Conservation (phyloP, 2,888 invertebrate species). For the Melikaiella ostensackeni region DNA sequence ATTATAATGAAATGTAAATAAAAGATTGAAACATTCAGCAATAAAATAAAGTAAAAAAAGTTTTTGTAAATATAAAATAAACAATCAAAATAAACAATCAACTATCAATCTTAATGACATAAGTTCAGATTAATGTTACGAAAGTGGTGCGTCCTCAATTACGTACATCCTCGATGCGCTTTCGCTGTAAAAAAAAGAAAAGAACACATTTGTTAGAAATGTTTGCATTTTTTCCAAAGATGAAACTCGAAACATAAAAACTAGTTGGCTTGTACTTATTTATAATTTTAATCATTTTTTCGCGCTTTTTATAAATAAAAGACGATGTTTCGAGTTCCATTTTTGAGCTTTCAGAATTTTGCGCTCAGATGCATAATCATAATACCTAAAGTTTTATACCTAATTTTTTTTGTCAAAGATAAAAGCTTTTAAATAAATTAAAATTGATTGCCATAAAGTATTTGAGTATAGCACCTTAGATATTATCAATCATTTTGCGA, state of each 20-base stretch:
- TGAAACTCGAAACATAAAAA: conserved; percentile 39
- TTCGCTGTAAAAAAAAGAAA: conserved; percentile 84
- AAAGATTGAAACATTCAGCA: background rate
- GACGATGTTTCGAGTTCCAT: background rate
- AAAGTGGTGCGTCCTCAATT: conserved; percentile 70
- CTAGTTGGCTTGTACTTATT: background rate
- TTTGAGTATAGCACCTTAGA: background rate
- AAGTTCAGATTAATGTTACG: conserved; percentile 25
- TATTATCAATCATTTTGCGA: background rate
- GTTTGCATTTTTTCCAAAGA: conserved; percentile 39
- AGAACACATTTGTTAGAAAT: conserved; percentile 59
- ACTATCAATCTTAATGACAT: background rate
- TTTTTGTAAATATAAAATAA: background rate
- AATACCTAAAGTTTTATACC: too few species aligned
- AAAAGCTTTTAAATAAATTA: too few species aligned
- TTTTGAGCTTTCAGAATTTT: background rate
- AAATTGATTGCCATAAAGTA: too few species aligned
- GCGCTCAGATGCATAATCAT: too few species aligned
- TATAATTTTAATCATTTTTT: background rate
- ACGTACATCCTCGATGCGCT: conserved; percentile 89
- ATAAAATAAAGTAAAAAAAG: background rate
- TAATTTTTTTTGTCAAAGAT: too few species aligned
- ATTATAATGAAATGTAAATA: background rate
- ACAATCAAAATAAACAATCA: background rate
- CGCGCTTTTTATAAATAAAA: background rate